These are phyloP conservation scores for Otocyon megalotis DNA, from an alignment of 2,113 vertebrate species.

Conservation along the genomic window DNA sequence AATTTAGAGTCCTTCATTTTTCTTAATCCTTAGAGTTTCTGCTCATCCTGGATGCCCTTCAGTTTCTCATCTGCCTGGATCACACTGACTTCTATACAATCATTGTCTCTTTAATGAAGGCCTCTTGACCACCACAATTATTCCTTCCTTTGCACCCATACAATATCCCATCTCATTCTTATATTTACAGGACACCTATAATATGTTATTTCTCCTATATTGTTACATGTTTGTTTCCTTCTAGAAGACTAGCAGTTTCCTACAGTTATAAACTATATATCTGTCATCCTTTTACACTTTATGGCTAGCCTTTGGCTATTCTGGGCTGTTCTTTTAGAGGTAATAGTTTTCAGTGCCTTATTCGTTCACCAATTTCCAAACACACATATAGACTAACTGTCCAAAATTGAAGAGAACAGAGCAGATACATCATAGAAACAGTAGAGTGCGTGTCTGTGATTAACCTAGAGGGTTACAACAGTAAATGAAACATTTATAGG, in stretches of 20 bases:
- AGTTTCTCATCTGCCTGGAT: neutral
- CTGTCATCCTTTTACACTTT: neutral
- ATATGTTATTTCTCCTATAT: neutral
- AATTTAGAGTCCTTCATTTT: neutral
- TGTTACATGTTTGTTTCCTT: neutral
- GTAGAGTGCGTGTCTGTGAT: neutral
- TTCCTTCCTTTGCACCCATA: neutral
- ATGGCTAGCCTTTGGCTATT: neutral
- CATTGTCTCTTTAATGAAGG: neutral
- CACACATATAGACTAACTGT: neutral
- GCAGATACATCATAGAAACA: neutral
- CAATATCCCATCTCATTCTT: neutral
- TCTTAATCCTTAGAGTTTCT: neutral
- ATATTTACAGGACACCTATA: neutral
- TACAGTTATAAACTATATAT: neutral
- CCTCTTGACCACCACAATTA: neutral
- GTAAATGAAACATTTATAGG: neutral
- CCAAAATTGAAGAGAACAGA: neutral
- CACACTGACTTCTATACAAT: neutral
- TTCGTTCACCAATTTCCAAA: neutral
- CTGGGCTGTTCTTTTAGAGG: neutral
- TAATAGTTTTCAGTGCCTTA: neutral
- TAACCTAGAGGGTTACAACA: neutral
- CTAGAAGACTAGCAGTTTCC: neutral
- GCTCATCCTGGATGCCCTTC: neutral